Conservation (phyloP, 30 jellyfish, hydroid and myxozoan genomes). For the Hydractinia symbiolongicarpus region DNA sequence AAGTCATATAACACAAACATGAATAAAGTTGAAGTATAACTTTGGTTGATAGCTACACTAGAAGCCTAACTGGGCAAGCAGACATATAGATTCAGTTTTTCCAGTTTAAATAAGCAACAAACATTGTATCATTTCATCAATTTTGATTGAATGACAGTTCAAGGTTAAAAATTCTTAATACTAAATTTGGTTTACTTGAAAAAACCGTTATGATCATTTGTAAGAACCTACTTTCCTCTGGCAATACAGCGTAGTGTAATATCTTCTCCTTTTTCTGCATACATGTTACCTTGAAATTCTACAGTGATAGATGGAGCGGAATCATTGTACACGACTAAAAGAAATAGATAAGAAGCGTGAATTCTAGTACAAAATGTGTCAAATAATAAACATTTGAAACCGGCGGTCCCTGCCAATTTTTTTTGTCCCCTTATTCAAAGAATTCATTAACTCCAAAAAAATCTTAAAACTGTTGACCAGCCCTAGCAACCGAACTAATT, state of each 20-base stretch:
- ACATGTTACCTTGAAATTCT: neutral
- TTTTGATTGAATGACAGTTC: too few species aligned
- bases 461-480: too few species aligned
- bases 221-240: conserved; percentile 15
- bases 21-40: too few species aligned
- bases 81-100: too few species aligned
- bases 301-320: neutral
- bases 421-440: too few species aligned
- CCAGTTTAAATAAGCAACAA: too few species aligned
- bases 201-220: neutral
- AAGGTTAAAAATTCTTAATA: neutral
- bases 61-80: too few species aligned
- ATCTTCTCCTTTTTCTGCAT: conserved; percentile 7
- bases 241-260: conserved; percentile 9
- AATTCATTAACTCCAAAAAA: too few species aligned
- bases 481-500: too few species aligned
- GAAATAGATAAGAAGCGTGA: neutral
- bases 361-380: neutral
- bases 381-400: neutral
- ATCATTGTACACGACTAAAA: neutral
- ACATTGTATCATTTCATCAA: too few species aligned
- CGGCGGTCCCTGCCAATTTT: neutral
- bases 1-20: too few species aligned
- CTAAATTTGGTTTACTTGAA: neutral
- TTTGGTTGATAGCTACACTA: too few species aligned